phyloP scores from a whole-genome alignment of 1,140 invertebrate genomes.

The Spodoptera frugiperda region DNA sequence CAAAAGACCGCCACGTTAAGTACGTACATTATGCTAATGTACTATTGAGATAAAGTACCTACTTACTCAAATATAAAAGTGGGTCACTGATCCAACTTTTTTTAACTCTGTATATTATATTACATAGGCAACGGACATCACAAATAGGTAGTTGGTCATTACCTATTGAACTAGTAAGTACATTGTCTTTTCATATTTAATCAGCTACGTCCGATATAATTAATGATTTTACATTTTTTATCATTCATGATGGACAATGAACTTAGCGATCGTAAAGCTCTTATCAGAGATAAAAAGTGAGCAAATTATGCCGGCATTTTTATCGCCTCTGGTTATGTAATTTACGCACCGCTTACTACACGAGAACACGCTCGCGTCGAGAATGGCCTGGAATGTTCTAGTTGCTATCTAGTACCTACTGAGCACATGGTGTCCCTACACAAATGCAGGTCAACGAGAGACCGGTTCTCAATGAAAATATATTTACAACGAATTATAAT shows the following conservation, averaged over 20 bases:
- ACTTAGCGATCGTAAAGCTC: background rate
- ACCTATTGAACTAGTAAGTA: too few relatives aligned
- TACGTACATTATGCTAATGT: too few relatives aligned
- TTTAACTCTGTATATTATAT: background rate
- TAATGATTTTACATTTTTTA: background rate
- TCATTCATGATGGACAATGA: conserved; percentile 21
- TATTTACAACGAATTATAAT: too few relatives aligned
- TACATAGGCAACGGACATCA: too few relatives aligned
- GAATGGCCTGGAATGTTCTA: conserved; percentile 19
- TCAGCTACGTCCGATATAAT: too few relatives aligned
- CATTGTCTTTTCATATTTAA: too few relatives aligned
- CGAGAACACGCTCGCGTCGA: background rate
- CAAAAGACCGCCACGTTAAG: too few relatives aligned
- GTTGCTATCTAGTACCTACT: background rate
- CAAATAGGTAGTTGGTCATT: too few relatives aligned
- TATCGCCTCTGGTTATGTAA: conserved; percentile 29
- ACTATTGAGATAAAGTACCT: too few relatives aligned
- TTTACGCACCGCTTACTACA: background rate
- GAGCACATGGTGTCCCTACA: conserved; percentile 15
- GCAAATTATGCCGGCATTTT: conserved; percentile 18
- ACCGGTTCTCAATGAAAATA: background rate
- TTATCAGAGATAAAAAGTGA: conserved; percentile 26
- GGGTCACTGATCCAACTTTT: background rate
- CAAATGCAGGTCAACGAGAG: conserved; percentile 24
- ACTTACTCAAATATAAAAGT: background rate